Conservation (phyloP, 2,888 invertebrate species). For the Xestia ashworthii region DNA sequence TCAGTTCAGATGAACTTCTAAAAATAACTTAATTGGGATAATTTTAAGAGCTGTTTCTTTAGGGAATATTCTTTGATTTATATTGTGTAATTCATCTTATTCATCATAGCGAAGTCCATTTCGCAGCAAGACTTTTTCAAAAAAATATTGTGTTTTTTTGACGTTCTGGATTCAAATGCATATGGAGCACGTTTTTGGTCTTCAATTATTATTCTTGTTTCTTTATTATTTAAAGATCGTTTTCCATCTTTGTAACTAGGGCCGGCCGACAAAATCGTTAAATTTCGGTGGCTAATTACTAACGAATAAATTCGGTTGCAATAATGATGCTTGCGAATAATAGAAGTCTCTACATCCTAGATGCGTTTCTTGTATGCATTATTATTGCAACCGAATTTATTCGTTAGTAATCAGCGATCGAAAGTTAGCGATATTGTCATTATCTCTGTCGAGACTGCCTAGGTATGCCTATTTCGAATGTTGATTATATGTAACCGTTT, state of each 20-base stretch:
- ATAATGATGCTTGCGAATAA: no score
- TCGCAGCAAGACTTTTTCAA: no score
- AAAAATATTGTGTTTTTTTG: background rate
- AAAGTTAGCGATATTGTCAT: no score
- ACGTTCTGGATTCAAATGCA: background rate
- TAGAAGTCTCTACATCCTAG: no score
- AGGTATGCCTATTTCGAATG: background rate
- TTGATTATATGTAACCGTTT: slow-evolving; percentile 35
- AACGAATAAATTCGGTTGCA: no score
- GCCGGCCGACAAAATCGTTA: no score
- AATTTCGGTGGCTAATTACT: no score
- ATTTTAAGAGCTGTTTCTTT: background rate
- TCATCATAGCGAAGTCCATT: background rate
- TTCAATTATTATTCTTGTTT: background rate
- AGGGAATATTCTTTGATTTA: background rate
- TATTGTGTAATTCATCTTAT: background rate
- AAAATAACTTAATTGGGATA: slow-evolving; percentile 34
- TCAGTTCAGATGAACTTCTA: slow-evolving; percentile 4
- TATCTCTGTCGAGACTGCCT: no score
- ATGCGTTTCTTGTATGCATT: no score
- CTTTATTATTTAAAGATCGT: background rate
- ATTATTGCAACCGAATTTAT: no score
- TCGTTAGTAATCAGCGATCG: no score
- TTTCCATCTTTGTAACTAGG: background rate
- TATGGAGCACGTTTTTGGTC: background rate